Evolutionary conservation across 2,797 vertebrate genomes (phyloP).

Genomic region (Dipus sagitta): DNA sequence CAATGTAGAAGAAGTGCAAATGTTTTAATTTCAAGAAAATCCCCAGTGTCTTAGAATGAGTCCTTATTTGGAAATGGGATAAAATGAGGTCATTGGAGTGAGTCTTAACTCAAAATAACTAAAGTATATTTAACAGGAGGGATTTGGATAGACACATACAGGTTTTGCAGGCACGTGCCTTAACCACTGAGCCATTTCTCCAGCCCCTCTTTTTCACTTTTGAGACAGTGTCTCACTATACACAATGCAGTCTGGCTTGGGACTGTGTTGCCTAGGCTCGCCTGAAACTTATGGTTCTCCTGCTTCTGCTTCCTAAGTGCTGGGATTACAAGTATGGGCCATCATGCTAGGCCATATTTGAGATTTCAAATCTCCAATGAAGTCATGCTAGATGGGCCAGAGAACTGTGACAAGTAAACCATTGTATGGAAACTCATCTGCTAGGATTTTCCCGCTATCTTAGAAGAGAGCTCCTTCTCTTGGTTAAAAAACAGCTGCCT

Average conservation of each 20-base stretch:
- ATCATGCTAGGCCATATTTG: no score
- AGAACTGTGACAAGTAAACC: not conserved
- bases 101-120: not conserved
- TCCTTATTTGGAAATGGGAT: not conserved
- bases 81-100: not conserved
- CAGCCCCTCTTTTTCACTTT: no score
- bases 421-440: not conserved
- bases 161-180: no score
- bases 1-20: rapidly evolving
- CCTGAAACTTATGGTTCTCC: no score
- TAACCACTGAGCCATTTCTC: no score
- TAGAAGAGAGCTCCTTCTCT: not conserved
- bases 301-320: no score
- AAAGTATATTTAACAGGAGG: not conserved
- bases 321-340: no score
- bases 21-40: not conserved
- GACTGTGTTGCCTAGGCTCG: not conserved
- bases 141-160: not conserved
- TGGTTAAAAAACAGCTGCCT: not conserved
- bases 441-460: not conserved
- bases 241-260: no score
- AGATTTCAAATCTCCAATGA: not conserved
- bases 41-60: not conserved
- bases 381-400: not conserved
- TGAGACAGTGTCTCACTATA: no score